These are phyloP conservation scores for Slavum lentiscoides DNA, from an alignment of 2,888 invertebrate species.

Conservation along the genomic window DNA sequence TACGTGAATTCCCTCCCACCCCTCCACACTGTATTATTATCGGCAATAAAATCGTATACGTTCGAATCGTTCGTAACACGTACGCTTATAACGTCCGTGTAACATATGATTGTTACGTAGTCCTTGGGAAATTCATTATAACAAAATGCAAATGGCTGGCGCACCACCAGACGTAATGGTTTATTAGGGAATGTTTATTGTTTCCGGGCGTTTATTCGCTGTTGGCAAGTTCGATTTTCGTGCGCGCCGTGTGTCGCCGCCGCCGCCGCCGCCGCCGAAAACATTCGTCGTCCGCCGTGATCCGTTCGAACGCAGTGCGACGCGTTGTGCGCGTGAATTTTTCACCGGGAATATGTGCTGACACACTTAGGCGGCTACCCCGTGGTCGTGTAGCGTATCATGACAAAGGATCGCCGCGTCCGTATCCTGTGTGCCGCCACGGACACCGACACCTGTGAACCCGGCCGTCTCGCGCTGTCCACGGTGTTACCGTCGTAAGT, in stretches of 20 bases:
- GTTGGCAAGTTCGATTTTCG: constrained; percentile 3
- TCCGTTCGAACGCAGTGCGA: constrained; percentile 9
- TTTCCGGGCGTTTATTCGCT: constrained; percentile 47
- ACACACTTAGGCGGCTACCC: constrained; percentile 35
- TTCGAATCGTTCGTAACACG: not conserved
- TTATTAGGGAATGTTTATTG: constrained; percentile 53
- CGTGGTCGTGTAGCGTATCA: constrained; percentile 46
- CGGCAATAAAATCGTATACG: not conserved
- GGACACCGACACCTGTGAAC: constrained; percentile 49
- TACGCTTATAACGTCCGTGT: constrained; percentile 34
- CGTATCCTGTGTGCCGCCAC: constrained; percentile 36
- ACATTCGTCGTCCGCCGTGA: constrained; percentile 1
- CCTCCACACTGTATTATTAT: no score
- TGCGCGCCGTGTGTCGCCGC: not conserved
- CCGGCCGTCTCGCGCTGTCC: constrained; percentile 19
- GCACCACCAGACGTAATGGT: constrained; percentile 46
- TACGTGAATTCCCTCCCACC: no score
- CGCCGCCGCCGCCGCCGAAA: not conserved
- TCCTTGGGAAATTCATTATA: constrained; percentile 52
- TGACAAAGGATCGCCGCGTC: constrained; percentile 48
- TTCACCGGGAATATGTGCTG: constrained; percentile 29
- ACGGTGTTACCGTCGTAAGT: constrained; percentile 44
- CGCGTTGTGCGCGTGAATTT: constrained; percentile 10
- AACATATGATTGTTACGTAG: constrained; percentile 47
- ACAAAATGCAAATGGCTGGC: constrained; percentile 54